These are phyloP conservation scores for Sterrhoptilus dennistouni DNA, from an alignment of 2,113 vertebrate genomes.

Conservation along the genomic window DNA sequence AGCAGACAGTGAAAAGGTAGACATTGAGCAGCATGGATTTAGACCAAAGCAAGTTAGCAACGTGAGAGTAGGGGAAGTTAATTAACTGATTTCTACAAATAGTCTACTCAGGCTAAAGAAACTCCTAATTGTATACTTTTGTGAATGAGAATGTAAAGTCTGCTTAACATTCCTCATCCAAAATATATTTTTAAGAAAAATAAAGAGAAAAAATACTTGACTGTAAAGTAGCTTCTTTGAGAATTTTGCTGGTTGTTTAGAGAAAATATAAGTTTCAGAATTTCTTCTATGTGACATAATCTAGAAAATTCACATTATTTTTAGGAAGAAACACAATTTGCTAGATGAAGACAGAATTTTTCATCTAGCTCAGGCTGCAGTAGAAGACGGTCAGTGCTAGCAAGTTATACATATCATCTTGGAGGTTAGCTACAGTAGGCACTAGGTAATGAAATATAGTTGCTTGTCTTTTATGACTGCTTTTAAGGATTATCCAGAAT, in stretches of 20 bases:
- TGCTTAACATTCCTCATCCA: not conserved
- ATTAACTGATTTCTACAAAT: not conserved
- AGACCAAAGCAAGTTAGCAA: not conserved
- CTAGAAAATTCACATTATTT: not conserved
- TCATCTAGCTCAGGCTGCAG: not conserved
- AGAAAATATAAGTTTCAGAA: not conserved
- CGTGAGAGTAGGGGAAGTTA: not conserved
- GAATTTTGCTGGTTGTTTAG: not conserved
- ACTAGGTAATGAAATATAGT: not conserved
- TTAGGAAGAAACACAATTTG: not conserved
- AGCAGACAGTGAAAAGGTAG: not conserved
- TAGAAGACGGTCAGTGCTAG: not conserved
- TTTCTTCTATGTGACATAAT: not conserved
- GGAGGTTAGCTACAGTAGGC: not conserved
- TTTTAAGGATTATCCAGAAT: not conserved
- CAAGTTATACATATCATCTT: not conserved
- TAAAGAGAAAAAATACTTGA: not conserved
- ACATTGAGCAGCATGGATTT: not conserved
- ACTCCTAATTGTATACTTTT: not conserved
- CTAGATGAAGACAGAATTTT: not conserved
- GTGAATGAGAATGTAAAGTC: not conserved
- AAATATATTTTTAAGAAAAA: not conserved
- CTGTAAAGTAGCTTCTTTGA: not conserved
- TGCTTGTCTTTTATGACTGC: not conserved
- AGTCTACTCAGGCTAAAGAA: not conserved